Conservation (phyloP, 1,140 invertebrate species). For the Metaphire vulgaris region DNA sequence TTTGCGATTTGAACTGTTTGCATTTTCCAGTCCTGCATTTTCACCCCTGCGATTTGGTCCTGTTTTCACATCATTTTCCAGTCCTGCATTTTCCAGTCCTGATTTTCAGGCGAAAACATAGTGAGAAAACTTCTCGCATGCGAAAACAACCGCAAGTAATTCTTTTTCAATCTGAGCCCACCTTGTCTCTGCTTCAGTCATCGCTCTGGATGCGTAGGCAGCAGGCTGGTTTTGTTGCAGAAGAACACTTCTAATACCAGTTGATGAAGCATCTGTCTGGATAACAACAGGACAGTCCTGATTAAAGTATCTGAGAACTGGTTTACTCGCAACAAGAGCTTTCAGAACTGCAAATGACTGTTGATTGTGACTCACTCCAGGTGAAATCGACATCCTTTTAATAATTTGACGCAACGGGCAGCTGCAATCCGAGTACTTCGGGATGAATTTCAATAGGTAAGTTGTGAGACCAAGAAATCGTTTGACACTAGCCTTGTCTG, state of each 20-base stretch:
- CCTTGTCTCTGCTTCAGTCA: constrained; percentile 49
- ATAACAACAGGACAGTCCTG: constrained; percentile 31
- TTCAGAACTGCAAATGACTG: constrained; percentile 32
- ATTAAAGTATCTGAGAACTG: constrained; percentile 37
- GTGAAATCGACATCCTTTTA: constrained; percentile 6
- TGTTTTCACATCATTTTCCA: too few relatives aligned
- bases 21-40: too few relatives aligned
- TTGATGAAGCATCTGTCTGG: constrained; percentile 35
- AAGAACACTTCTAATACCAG: constrained; percentile 49
- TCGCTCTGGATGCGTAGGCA: constrained; percentile 49
- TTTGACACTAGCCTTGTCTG: constrained; percentile 29
- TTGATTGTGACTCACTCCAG: constrained; percentile 15
- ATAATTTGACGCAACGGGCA: constrained; percentile 17
- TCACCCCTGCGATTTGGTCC: too few relatives aligned
- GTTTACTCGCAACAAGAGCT: constrained; percentile 29
- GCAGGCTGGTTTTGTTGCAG: constrained; percentile 52
- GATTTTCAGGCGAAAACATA: too few relatives aligned
- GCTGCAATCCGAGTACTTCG: constrained; percentile 23
- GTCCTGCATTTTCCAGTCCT: too few relatives aligned
- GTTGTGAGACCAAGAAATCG: constrained; percentile 35
- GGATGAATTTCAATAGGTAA: constrained; percentile 33
- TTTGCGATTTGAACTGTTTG: constrained; percentile 41
- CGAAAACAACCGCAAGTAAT: constrained; percentile 53
- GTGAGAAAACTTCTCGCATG: constrained; percentile 46
- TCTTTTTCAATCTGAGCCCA: constrained; percentile 55